phyloP scores from a whole-genome alignment of 2,888 invertebrate genomes.

The Graphium colonna region DNA sequence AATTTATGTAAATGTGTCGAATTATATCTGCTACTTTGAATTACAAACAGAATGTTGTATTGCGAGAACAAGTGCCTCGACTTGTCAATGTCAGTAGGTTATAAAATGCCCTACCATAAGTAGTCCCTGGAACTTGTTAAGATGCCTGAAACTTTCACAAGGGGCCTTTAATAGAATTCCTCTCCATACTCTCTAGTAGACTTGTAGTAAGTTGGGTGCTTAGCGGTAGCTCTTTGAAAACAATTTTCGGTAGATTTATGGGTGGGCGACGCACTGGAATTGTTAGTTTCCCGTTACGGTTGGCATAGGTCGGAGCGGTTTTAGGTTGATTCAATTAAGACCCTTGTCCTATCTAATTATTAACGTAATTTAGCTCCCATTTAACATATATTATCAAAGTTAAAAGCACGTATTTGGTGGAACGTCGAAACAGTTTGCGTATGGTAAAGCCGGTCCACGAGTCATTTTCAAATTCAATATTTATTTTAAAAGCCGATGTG shows the following conservation, averaged over 20 bases:
- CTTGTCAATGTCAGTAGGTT: slow-evolving; percentile 33
- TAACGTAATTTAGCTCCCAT: no score
- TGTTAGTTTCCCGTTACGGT: slow-evolving; percentile 19
- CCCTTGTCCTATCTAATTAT: no score
- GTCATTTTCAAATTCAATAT: no score
- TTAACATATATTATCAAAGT: slow-evolving; percentile 11
- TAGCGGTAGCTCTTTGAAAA: slow-evolving; percentile 31
- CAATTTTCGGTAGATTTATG: slow-evolving; percentile 23
- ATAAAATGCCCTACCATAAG: slow-evolving; percentile 49
- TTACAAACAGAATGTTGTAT: slow-evolving; percentile 2
- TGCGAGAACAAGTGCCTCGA: slow-evolving; percentile 11
- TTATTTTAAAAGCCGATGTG: no score
- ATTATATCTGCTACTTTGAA: background rate
- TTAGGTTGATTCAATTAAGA: background rate
- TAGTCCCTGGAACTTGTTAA: slow-evolving; percentile 54
- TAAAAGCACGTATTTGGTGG: slow-evolving; percentile 8
- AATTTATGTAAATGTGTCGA: background rate
- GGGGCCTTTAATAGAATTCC: slow-evolving; percentile 60
- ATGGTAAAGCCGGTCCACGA: no score
- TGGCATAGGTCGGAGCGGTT: background rate
- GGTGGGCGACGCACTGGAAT: slow-evolving; percentile 2
- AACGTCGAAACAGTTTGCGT: no score
- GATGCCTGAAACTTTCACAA: slow-evolving; percentile 48
- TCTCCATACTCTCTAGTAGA: slow-evolving; percentile 35
- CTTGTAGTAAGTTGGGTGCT: slow-evolving; percentile 31